These are phyloP conservation scores for Piaya cayana DNA, from an alignment of 2,113 vertebrate genomes.

Conservation along the genomic window DNA sequence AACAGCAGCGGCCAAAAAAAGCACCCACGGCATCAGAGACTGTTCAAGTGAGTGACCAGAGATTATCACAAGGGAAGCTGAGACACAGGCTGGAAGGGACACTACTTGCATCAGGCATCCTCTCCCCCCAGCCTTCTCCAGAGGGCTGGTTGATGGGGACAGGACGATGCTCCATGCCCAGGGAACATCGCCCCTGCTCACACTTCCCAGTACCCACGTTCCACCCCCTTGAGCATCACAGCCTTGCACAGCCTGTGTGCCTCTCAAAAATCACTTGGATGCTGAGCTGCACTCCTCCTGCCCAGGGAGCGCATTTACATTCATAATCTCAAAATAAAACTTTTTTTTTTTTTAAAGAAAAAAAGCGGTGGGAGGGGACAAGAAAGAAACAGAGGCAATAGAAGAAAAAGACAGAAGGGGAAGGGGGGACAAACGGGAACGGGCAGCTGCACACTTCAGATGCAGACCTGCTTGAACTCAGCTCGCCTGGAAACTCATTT, in stretches of 20 bases:
- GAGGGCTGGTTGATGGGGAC: not conserved
- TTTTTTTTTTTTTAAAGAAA: not conserved
- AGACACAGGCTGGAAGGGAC: not conserved
- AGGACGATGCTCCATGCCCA: not conserved
- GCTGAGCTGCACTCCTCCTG: not conserved
- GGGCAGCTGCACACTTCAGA: conserved; percentile 5
- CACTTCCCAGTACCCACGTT: fast-evolving
- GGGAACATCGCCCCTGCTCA: fast-evolving
- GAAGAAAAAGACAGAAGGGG: not conserved
- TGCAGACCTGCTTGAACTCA: not conserved
- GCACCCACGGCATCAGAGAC: not conserved
- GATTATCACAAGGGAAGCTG: not conserved
- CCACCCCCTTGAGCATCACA: not conserved
- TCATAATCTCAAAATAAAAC: not conserved
- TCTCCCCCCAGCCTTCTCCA: not conserved
- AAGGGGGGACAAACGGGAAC: not conserved
- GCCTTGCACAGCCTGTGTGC: fast-evolving
- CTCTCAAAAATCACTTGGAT: not conserved
- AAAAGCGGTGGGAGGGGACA: not conserved
- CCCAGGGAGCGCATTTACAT: not conserved
- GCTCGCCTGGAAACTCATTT: not conserved
- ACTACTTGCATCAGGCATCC: not conserved
- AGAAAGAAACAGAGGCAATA: not conserved
- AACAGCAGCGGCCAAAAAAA: not conserved
- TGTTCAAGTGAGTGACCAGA: not conserved